phyloP scores from a whole-genome alignment of 2,113 vertebrate species.

The Centropus unirufus region DNA sequence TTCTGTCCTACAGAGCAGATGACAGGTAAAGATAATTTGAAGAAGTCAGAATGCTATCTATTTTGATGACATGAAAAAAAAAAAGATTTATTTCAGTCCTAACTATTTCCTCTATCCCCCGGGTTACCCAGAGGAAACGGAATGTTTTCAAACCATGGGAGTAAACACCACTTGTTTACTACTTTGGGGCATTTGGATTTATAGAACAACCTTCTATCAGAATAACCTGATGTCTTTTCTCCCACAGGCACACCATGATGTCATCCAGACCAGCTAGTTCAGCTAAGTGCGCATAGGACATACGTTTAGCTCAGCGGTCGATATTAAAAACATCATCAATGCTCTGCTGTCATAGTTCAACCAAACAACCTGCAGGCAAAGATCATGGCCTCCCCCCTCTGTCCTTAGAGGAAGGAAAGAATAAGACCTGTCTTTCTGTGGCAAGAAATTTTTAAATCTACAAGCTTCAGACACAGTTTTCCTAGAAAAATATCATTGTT shows the following conservation, averaged over 20 bases:
- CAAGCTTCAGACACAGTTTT: background rate
- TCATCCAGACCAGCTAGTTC: background rate
- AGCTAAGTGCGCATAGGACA: background rate
- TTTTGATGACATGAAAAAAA: background rate
- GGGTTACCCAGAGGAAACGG: background rate
- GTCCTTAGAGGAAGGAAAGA: background rate
- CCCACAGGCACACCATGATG: background rate
- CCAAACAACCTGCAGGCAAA: background rate
- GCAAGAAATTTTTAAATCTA: background rate
- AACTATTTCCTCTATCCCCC: background rate
- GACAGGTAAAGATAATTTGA: background rate
- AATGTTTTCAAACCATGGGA: background rate
- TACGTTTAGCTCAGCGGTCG: background rate
- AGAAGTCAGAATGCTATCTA: background rate
- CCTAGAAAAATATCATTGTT: background rate
- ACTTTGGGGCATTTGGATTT: background rate
- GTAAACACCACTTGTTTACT: background rate
- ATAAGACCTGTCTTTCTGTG: background rate
- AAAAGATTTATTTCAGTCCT: background rate
- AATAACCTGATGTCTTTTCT: background rate
- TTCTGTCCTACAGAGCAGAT: background rate
- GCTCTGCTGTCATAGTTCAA: background rate
- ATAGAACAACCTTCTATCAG: background rate
- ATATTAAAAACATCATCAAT: background rate
- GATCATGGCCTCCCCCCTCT: background rate